Evolutionary conservation across 2,797 vertebrate genomes (phyloP).

Genomic region (Streptopelia turtur): DNA sequence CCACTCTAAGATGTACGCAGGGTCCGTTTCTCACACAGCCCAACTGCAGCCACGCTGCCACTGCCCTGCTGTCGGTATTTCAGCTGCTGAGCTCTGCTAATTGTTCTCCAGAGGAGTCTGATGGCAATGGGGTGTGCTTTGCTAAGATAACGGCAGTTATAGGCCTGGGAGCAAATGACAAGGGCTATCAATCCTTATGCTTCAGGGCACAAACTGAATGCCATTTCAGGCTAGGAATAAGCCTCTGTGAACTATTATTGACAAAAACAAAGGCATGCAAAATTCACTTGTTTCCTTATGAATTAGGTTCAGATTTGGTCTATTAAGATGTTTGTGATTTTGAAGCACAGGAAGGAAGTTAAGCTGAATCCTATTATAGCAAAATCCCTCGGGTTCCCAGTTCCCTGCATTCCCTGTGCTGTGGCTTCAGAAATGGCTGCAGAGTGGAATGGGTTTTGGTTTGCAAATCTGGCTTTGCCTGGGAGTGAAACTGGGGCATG

Average conservation of each 20-base stretch:
- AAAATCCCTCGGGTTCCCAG: rapidly evolving
- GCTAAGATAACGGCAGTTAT: constrained; percentile 31
- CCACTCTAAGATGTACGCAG: background rate
- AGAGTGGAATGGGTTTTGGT: background rate
- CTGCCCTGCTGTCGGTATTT: background rate
- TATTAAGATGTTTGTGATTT: background rate
- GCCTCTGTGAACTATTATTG: background rate
- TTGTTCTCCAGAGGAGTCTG: constrained; percentile 25
- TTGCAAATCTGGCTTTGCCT: background rate
- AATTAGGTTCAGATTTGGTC: background rate
- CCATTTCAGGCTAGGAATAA: background rate
- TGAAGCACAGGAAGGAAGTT: background rate
- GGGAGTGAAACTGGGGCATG: background rate
- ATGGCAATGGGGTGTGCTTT: constrained; percentile 10
- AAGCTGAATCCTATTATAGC: background rate
- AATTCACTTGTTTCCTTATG: background rate
- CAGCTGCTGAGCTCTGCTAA: background rate
- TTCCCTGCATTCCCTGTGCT: background rate
- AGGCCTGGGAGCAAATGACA: constrained; percentile 2
- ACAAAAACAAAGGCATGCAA: background rate
- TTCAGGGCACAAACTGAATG: constrained; percentile 19
- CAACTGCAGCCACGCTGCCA: background rate
- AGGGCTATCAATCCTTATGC: constrained; percentile 40
- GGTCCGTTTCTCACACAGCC: background rate
- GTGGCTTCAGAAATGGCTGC: rapidly evolving